Percentiles rank a stretch among this genome's conserved stretches.
phyloP scores from a whole-genome alignment of 1,140 invertebrate species.

The Sycophaga agraensis region DNA sequence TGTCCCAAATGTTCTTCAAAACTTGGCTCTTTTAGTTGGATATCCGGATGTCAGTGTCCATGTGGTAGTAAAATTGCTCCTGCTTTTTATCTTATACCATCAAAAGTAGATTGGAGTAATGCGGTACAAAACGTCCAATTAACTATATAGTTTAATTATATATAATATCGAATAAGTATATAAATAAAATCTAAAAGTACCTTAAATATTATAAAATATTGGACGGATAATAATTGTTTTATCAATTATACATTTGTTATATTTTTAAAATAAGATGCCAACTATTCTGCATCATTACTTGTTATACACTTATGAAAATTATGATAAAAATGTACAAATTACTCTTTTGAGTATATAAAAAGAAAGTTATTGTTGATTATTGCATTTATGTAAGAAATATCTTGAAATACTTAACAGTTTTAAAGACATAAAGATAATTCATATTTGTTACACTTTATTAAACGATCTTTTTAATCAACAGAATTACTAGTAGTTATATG shows the following conservation, averaged over 20 bases:
- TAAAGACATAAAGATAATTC: too few relatives aligned
- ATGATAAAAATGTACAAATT: conserved; percentile 1
- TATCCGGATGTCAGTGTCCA: conserved; percentile 76
- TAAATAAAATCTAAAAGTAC: background rate
- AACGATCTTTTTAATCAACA: too few relatives aligned
- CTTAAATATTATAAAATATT: conserved; percentile 22
- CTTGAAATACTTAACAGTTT: background rate
- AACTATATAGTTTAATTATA: conserved; percentile 63
- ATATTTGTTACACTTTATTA: too few relatives aligned
- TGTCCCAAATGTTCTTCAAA: conserved; percentile 81
- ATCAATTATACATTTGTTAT: conserved; percentile 17
- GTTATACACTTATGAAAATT: conserved; percentile 10
- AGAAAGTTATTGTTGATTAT: background rate
- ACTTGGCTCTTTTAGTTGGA: conserved; percentile 82
- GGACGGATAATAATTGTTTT: conserved; percentile 28
- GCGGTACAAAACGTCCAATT: conserved; percentile 83
- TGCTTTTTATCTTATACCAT: conserved; percentile 82
- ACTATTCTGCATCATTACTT: conserved; percentile 11
- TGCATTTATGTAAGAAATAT: background rate
- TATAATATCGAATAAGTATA: background rate
- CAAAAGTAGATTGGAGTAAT: conserved; percentile 83
- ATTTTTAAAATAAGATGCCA: background rate
- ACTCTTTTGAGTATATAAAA: conserved; percentile 13
- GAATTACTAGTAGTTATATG: too few relatives aligned
- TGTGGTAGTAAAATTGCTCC: conserved; percentile 82